Conservation (phyloP, 2,888 invertebrate species). For the Clunio marinus region DNA sequence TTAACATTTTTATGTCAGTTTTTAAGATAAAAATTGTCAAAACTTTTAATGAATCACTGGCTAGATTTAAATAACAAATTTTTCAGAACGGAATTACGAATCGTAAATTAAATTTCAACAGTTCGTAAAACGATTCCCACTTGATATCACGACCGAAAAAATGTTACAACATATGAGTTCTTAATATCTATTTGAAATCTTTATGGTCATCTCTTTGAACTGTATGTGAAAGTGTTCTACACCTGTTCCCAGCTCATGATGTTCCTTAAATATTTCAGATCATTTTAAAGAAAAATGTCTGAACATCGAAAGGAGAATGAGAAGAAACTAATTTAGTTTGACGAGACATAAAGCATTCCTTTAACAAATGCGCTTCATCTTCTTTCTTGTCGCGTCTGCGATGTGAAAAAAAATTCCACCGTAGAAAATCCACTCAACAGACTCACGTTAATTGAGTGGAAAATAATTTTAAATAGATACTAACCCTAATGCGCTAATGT, state of each 20-base stretch:
- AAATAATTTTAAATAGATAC: constrained; percentile 30
- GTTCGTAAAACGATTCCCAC: constrained; percentile 24
- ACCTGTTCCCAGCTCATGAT: constrained; percentile 25
- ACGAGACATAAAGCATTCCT: constrained; percentile 34
- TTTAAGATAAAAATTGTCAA: no score
- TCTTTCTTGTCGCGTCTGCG: neutral
- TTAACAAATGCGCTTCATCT: no score
- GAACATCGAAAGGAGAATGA: neutral
- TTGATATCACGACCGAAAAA: neutral
- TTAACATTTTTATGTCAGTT: no score
- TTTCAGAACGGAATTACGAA: no score
- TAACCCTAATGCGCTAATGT: constrained; percentile 23
- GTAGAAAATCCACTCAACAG: neutral
- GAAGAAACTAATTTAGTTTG: constrained; percentile 17
- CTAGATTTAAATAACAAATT: no score
- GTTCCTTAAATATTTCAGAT: neutral
- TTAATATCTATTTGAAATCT: constrained; percentile 22
- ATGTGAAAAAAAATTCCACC: neutral
- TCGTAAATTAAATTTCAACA: constrained; percentile 20
- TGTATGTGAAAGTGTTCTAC: constrained; percentile 29
- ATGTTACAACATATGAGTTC: constrained; percentile 23
- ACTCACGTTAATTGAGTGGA: constrained; percentile 37
- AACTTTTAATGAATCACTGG: no score
- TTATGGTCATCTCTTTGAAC: constrained; percentile 12
- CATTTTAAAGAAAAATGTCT: neutral